phyloP scores from a whole-genome alignment of 2,888 invertebrate species.

The Rambutsinella grinnellia region DNA sequence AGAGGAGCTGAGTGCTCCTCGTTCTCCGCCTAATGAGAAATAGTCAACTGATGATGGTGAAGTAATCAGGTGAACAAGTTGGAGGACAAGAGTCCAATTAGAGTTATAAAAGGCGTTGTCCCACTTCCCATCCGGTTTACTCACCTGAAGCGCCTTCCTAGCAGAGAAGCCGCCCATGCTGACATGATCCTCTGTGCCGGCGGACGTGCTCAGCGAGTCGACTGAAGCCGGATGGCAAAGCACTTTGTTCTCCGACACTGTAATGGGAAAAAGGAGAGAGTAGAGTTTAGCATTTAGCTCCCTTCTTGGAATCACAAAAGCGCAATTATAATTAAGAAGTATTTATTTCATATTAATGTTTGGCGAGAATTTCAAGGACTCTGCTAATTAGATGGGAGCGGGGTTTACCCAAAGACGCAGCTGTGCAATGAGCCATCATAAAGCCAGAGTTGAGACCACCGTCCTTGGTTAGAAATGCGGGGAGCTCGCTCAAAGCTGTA shows the following conservation, averaged over 20 bases:
- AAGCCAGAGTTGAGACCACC: slow-evolving; percentile 80
- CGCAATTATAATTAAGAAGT: background rate
- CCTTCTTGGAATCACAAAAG: background rate
- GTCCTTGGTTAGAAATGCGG: slow-evolving; percentile 76
- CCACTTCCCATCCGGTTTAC: too few species aligned
- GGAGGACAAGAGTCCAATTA: background rate
- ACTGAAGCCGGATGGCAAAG: slow-evolving; percentile 78
- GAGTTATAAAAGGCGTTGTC: too few species aligned
- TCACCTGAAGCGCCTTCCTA: slow-evolving; percentile 75
- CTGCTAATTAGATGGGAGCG: too few species aligned
- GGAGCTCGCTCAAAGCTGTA: slow-evolving; percentile 75
- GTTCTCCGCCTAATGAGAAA: too few species aligned
- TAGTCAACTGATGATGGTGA: too few species aligned
- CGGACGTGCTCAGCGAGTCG: slow-evolving; percentile 77
- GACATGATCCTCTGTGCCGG: slow-evolving; percentile 79
- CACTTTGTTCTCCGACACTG: slow-evolving; percentile 79
- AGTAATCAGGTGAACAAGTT: background rate
- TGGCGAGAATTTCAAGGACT: too few species aligned
- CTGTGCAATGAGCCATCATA: slow-evolving; percentile 79
- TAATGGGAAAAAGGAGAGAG: background rate
- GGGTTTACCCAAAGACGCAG: slow-evolving; percentile 76
- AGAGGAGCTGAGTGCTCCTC: too few species aligned
- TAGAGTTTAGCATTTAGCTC: too few species aligned
- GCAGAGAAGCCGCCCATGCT: slow-evolving; percentile 80
- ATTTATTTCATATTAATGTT: too few species aligned